A percentile compares a stretch with the other conserved stretches of the same genome.
Evolutionary conservation across 2,113 vertebrate genomes (phyloP).

Genomic region (Propithecus coquereli): DNA sequence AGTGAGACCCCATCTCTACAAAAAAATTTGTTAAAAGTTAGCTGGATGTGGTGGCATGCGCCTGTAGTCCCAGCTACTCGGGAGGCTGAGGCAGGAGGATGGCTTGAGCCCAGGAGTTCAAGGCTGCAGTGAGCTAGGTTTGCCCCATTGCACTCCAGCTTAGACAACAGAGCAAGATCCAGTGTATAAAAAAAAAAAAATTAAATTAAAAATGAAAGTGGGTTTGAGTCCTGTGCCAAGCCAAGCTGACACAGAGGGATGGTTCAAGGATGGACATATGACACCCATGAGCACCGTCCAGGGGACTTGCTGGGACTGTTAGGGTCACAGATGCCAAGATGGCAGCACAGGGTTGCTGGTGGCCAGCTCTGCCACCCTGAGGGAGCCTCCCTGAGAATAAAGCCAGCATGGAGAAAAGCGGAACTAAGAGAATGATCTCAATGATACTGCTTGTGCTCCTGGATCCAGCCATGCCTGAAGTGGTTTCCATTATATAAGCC

Average conservation of each 20-base stretch:
- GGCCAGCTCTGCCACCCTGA: background rate
- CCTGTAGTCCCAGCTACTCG: too few species aligned
- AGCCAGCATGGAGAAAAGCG: background rate
- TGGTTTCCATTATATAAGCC: background rate
- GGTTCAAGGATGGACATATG: too few species aligned
- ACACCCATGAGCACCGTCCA: background rate
- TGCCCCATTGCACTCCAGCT: too few species aligned
- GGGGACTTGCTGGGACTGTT: background rate
- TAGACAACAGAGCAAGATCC: too few species aligned
- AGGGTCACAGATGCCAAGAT: background rate
- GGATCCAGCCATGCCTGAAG: background rate
- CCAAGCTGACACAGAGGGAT: background rate
- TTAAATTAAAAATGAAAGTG: too few species aligned
- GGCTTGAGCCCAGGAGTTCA: too few species aligned
- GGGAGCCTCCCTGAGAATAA: background rate
- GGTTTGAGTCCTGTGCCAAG: background rate
- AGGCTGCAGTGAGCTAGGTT: too few species aligned
- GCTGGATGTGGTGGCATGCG: too few species aligned
- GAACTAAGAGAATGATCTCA: background rate
- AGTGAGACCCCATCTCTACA: too few species aligned
- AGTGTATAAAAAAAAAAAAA: too few species aligned
- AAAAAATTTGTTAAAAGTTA: too few species aligned
- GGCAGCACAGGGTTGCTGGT: background rate
- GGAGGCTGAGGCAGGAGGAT: too few species aligned
- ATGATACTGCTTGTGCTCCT: background rate